Conservation (phyloP, 2,113 vertebrate species). For the Gyps fulvus region DNA sequence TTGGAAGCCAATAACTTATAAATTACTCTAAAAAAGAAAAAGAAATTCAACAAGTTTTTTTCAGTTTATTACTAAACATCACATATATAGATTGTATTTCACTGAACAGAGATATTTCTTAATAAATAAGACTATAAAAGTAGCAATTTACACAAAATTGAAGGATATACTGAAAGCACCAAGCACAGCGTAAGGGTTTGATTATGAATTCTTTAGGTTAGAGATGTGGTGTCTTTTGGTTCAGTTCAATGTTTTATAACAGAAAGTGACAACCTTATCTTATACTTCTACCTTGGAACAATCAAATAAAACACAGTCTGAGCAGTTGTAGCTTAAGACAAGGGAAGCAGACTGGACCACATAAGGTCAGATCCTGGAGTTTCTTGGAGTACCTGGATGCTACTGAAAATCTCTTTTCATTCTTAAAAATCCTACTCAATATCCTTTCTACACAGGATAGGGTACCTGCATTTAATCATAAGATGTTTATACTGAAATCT, state of each 20-base stretch:
- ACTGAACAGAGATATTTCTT: neutral
- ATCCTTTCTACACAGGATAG: neutral
- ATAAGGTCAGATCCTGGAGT: neutral
- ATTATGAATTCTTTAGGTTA: neutral
- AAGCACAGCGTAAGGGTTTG: rapidly evolving
- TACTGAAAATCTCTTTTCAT: neutral
- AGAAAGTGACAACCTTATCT: neutral
- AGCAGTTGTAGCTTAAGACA: neutral
- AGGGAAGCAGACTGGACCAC: neutral
- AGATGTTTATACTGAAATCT: neutral
- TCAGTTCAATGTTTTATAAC: neutral
- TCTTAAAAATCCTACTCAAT: neutral
- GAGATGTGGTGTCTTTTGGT: neutral
- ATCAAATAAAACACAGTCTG: neutral
- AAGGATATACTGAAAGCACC: neutral
- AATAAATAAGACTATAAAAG: neutral
- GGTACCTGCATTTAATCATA: neutral
- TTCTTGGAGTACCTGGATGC: neutral
- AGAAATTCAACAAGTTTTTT: neutral
- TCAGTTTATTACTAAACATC: neutral
- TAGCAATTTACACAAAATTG: neutral
- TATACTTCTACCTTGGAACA: neutral
- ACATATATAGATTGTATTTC: neutral
- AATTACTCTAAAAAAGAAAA: constrained; percentile 82
- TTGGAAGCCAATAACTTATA: constrained; percentile 95